A percentile compares a stretch with the other conserved stretches of the same genome.
Conservation (phyloP, 2,888 invertebrate genomes). For the Elmis aenea region DNA sequence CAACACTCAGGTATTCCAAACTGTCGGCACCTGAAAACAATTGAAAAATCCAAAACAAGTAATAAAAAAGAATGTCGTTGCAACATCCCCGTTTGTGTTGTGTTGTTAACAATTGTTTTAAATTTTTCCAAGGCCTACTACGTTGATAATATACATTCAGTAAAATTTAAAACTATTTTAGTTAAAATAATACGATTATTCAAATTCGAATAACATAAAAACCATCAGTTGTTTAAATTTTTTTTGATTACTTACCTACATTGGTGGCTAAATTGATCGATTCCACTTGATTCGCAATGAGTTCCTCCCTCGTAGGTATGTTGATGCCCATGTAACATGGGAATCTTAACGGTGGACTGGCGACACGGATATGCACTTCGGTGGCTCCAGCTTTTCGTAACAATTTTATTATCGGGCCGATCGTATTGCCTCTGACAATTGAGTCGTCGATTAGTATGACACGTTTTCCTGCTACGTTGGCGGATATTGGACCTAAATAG, state of each 20-base stretch:
- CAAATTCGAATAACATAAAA: too few species aligned
- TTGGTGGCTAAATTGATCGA: conserved; percentile 73
- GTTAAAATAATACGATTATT: neutral
- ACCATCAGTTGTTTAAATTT: too few species aligned
- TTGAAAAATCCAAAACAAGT: conserved; percentile 2
- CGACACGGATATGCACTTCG: conserved; percentile 95
- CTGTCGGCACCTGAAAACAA: conserved; percentile 77
- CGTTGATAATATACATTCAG: too few species aligned
- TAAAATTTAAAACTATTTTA: neutral
- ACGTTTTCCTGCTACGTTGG: conserved; percentile 81
- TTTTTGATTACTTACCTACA: conserved; percentile 73
- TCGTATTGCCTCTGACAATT: conserved; percentile 95
- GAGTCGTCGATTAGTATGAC: conserved; percentile 96
- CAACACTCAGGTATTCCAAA: conserved; percentile 86
- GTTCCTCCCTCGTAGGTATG: conserved; percentile 94
- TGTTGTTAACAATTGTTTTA: too few species aligned
- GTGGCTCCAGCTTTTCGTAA: conserved; percentile 87
- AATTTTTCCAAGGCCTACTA: too few species aligned
- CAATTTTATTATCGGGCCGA: conserved; percentile 91
- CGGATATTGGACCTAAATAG: conserved; percentile 74
- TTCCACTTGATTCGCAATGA: conserved; percentile 87
- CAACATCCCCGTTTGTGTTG: too few species aligned
- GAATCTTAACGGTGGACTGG: conserved; percentile 90
- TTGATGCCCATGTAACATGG: conserved; percentile 99
- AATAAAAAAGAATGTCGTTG: neutral